Conservation (phyloP, 2,113 vertebrate species). For the Oceanites oceanicus region DNA sequence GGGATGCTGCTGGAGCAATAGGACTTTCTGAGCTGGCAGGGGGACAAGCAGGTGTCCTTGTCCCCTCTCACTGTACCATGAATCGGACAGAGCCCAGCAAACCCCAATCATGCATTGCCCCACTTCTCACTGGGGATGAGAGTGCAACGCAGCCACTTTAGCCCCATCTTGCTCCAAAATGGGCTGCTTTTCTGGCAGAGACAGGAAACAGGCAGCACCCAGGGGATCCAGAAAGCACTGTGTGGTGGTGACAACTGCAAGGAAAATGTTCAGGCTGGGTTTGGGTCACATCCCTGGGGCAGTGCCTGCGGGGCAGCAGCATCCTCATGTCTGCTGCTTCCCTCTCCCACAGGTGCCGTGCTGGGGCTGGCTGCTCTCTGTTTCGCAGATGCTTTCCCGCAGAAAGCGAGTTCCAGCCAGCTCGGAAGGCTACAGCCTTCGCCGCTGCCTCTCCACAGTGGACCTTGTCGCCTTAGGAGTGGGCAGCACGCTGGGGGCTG, state of each 20-base stretch:
- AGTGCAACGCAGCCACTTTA: neutral
- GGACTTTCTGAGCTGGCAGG: neutral
- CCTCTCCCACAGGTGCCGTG: conserved; percentile 28
- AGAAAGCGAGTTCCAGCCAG: conserved; percentile 69
- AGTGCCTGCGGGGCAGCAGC: neutral
- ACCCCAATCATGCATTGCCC: neutral
- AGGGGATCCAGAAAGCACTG: fast-evolving
- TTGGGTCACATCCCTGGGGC: neutral
- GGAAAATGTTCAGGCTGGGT: neutral
- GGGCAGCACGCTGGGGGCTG: conserved; percentile 86
- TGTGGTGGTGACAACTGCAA: neutral
- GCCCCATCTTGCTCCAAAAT: neutral
- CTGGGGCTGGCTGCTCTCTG: conserved; percentile 11
- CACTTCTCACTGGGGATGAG: neutral
- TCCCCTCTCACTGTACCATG: neutral
- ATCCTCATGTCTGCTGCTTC: neutral
- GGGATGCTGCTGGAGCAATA: neutral
- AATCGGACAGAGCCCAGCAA: neutral
- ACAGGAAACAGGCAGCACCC: neutral
- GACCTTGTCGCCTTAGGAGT: conserved; percentile 85
- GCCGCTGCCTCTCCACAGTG: conserved; percentile 78
- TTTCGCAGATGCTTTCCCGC: conserved; percentile 69
- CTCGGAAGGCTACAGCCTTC: conserved; percentile 72
- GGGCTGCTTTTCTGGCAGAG: neutral
- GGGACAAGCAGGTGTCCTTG: neutral